Base-by-base conservation (phyloP, 2,113 vertebrate genomes). In the Elephas maximus region DNA sequence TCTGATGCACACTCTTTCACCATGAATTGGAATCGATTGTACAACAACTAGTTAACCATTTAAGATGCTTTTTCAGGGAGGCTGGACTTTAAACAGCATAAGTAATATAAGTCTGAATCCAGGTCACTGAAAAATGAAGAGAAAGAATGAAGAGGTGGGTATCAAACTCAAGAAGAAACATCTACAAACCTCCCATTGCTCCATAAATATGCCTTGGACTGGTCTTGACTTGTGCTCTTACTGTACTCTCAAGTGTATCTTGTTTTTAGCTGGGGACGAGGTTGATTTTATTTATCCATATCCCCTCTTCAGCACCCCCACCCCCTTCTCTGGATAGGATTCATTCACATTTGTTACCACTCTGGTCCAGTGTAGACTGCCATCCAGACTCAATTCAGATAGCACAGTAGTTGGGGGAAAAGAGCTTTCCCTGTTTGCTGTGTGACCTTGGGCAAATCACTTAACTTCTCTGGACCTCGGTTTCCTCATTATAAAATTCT, bases 391-490 rank as follows among this genome's bases (percentile, higher is more conserved):
- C 37, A 41, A 62, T 57, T 92, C 48, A 80, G 44, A 83, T 1
- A 85, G 63, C 26, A 77, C 0, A 7, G 5, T 21, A 17, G 37
- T 73, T 73, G 62, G 20, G 69, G 60, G 48, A 44, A 45, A 92
- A 87, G 74, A 89, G 1, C 10, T 84, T 88, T 90, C 44, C 48
- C 5, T 69, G 23, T 57, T 91, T 78, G 28, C 83, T 94, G n/a
- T 51, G n/a, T 77, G 21, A 90, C 28, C 6, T 85, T 78, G 41
- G 6, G 62, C 8, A 93, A 91, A 63, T 79, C 74, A 37, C 41
- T 74, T 73, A 89, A 85, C 45, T 77, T 94, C 79, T 83, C 81
- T 95, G 78, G 69, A 93, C 63, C 45, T 91, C 8, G n/a, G 37
- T 91, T 77, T 92, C 60, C 71, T 73, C 15, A 88, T 76, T 60